phyloP scores from a whole-genome alignment of 2,113 vertebrate species.

The Chaenocephalus aceratus region DNA sequence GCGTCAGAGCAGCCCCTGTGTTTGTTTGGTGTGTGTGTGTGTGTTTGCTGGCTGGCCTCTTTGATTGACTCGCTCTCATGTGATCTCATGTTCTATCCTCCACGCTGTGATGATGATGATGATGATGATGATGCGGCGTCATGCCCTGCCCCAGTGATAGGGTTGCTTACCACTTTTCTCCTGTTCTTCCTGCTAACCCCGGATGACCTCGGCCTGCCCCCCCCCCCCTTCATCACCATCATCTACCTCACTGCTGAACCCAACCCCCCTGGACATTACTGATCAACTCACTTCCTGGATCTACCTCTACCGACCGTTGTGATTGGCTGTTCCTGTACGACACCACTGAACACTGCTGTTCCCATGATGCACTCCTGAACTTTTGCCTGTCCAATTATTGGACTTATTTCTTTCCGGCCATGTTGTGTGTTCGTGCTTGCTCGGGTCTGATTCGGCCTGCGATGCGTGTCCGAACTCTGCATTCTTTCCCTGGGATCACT shows the following conservation, averaged over 20 bases:
- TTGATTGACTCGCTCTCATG: slow-evolving; percentile 70
- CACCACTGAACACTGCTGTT: slow-evolving; percentile 34
- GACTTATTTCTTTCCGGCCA: slow-evolving; percentile 45
- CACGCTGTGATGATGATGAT: slow-evolving; percentile 74
- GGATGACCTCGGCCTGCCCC: slow-evolving; percentile 30
- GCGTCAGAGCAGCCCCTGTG: too few relatives aligned
- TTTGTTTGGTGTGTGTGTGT: background rate
- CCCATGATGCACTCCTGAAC: slow-evolving; percentile 47
- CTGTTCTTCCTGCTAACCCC: slow-evolving; percentile 84
- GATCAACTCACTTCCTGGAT: slow-evolving; percentile 12
- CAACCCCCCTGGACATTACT: slow-evolving; percentile 12
- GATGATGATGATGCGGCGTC: slow-evolving; percentile 60
- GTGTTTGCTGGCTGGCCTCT: slow-evolving; percentile 47
- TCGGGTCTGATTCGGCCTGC: slow-evolving; percentile 59
- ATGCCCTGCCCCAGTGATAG: slow-evolving; percentile 72
- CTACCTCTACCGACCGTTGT: background rate
- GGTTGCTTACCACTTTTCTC: slow-evolving; percentile 89
- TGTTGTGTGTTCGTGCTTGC: slow-evolving; percentile 63
- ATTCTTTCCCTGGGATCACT: slow-evolving; percentile 71
- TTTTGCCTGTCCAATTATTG: background rate
- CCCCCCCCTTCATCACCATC: slow-evolving; percentile 21
- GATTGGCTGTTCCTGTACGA: slow-evolving; percentile 8
- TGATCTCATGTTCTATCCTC: slow-evolving; percentile 84
- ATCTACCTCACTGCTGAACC: slow-evolving; percentile 29
- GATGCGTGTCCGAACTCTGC: slow-evolving; percentile 41